Percentiles rank a stretch among this genome's conserved stretches.
phyloP scores from a whole-genome alignment of 2,888 invertebrate genomes.

The Sialis lutaria region DNA sequence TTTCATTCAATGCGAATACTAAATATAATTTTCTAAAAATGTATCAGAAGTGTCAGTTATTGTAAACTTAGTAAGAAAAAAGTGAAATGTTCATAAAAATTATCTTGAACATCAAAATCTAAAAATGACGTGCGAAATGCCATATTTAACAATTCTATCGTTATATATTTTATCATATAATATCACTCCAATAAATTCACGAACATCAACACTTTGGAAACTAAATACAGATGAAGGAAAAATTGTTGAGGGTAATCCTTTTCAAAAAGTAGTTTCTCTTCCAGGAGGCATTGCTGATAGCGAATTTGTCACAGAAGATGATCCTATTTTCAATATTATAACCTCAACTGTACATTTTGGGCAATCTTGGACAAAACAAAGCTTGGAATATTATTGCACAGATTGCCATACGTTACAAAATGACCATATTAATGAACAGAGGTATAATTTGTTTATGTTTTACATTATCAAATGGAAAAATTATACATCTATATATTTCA shows the following conservation, averaged over 20 bases:
- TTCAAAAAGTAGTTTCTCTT: conserved; percentile 30
- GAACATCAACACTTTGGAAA: conserved; percentile 71
- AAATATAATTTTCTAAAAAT: too few relatives aligned
- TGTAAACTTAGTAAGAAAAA: too few relatives aligned
- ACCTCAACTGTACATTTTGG: conserved; percentile 52
- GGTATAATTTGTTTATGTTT: conserved; percentile 8
- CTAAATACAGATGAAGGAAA: conserved; percentile 58
- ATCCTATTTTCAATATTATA: conserved; percentile 58
- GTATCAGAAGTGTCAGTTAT: too few relatives aligned
- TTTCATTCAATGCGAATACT: too few relatives aligned
- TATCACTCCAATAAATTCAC: conserved; percentile 56
- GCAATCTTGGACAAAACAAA: conserved; percentile 47
- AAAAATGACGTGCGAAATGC: conserved; percentile 34
- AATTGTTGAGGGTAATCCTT: conserved; percentile 45
- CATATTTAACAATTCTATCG: conserved; percentile 42
- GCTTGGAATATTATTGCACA: conserved; percentile 43
- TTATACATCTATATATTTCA: too few relatives aligned
- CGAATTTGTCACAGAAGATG: conserved; percentile 32
- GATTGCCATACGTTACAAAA: conserved; percentile 38
- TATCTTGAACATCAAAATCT: neutral
- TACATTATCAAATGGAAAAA: too few relatives aligned
- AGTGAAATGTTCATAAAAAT: too few relatives aligned
- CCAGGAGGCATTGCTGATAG: conserved; percentile 16
- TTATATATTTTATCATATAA: conserved; percentile 55
- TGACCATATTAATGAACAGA: conserved; percentile 24